Conservation (phyloP, 2,113 vertebrate species). For the Trogon melanurus region DNA sequence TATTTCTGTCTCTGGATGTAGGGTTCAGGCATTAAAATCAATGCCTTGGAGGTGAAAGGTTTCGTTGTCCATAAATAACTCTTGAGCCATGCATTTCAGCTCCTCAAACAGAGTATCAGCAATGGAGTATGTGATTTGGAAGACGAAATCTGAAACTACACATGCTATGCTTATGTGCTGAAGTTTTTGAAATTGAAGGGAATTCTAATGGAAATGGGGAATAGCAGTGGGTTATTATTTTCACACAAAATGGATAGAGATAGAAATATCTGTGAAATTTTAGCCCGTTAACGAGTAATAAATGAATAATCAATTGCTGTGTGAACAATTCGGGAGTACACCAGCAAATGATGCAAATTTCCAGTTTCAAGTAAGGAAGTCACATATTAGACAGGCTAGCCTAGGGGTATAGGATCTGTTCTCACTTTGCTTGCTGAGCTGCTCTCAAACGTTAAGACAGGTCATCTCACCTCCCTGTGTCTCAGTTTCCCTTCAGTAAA, state of each 20-base stretch:
- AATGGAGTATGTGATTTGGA: background rate
- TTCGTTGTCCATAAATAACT: background rate
- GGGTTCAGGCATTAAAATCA: constrained; percentile 17
- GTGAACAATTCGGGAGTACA: background rate
- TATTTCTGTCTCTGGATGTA: background rate
- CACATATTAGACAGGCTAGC: background rate
- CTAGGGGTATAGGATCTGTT: background rate
- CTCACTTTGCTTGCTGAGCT: background rate
- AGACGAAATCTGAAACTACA: background rate
- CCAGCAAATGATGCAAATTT: background rate
- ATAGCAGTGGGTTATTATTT: background rate
- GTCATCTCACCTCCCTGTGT: background rate
- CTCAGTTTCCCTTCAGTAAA: background rate
- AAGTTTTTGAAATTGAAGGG: background rate
- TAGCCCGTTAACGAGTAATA: background rate
- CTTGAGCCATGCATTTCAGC: background rate
- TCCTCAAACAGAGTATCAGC: background rate
- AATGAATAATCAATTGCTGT: background rate
- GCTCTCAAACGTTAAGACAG: background rate
- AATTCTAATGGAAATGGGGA: background rate
- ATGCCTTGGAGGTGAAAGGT: constrained; percentile 17
- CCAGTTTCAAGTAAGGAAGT: background rate
- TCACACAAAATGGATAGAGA: background rate
- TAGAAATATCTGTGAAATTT: background rate
- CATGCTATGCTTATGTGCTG: background rate